Evolutionary conservation across 2,888 invertebrate genomes (phyloP).

Genomic region (Mythimna loreyi): DNA sequence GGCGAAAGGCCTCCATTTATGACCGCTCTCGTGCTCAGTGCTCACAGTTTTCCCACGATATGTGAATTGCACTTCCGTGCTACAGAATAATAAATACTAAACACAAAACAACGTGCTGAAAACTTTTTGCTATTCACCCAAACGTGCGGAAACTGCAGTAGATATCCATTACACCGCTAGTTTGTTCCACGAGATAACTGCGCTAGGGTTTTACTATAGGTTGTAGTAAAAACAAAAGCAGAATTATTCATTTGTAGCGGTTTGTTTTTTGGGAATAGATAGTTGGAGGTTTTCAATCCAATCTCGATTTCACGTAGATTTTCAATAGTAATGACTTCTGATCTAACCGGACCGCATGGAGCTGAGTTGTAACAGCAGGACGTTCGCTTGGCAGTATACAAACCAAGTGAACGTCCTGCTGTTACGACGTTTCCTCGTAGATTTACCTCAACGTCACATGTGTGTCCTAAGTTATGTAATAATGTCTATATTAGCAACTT

Average conservation of each 20-base stretch:
- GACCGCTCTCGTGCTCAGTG: conserved; percentile 23
- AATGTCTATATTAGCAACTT: no score
- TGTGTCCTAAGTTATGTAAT: neutral
- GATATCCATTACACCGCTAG: conserved; percentile 50
- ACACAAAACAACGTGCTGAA: conserved; percentile 59
- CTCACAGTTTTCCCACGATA: conserved; percentile 47
- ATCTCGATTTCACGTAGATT: conserved; percentile 30
- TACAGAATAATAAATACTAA: conserved; percentile 71
- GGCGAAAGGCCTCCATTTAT: conserved; percentile 38
- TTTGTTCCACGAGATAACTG: conserved; percentile 45
- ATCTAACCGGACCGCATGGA: conserved; percentile 4
- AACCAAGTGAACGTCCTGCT: conserved; percentile 28
- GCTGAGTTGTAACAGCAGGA: no score
- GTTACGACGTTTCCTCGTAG: conserved; percentile 19
- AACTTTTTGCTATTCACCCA: conserved; percentile 68
- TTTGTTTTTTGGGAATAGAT: conserved; percentile 16
- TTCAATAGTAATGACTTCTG: conserved; percentile 31
- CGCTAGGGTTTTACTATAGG: conserved; percentile 12
- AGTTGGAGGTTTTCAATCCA: conserved; percentile 1
- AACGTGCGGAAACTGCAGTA: conserved; percentile 64
- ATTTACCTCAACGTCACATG: conserved; percentile 13
- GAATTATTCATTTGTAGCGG: conserved; percentile 32
- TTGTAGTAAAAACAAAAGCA: conserved; percentile 24
- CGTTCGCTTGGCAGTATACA: no score
- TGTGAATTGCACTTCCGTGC: conserved; percentile 69